These are phyloP conservation scores for Dolichopus griseipennis DNA, from an alignment of 2,888 invertebrate species.

Conservation along the genomic window DNA sequence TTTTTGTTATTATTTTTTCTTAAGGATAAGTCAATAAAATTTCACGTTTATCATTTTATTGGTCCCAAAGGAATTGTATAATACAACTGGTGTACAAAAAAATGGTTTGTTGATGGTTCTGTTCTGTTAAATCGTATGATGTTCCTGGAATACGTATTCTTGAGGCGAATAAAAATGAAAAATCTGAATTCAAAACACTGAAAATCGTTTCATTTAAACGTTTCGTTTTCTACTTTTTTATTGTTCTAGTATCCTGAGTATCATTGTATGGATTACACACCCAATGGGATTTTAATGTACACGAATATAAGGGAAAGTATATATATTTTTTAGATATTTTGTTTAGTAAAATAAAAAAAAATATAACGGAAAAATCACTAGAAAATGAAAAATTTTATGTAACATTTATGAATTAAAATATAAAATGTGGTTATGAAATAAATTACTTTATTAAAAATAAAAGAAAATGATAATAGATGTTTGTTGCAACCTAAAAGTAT, in stretches of 20 bases:
- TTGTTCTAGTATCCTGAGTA: not conserved
- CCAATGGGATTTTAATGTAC: not conserved
- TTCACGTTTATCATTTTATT: constrained; percentile 4
- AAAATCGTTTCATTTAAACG: not conserved
- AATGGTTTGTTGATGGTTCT: not conserved
- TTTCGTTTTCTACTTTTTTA: not conserved
- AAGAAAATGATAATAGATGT: too few species aligned
- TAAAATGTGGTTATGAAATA: too few species aligned
- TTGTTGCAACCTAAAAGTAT: too few species aligned
- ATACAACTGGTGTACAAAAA: not conserved
- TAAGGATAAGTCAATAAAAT: not conserved
- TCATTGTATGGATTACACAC: not conserved
- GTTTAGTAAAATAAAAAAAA: too few species aligned
- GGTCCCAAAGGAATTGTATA: not conserved
- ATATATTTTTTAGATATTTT: too few species aligned
- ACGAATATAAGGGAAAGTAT: not conserved
- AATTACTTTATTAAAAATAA: too few species aligned
- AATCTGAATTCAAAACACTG: constrained; percentile 1
- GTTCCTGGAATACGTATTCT: not conserved
- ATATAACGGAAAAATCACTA: too few species aligned
- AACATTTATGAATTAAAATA: too few species aligned
- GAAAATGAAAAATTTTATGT: too few species aligned
- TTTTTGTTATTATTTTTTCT: not conserved
- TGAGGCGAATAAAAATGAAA: not conserved
- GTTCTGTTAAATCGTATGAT: not conserved